Base-by-base conservation (phyloP, 2,113 vertebrate genomes). In the Chrysemys picta region DNA sequence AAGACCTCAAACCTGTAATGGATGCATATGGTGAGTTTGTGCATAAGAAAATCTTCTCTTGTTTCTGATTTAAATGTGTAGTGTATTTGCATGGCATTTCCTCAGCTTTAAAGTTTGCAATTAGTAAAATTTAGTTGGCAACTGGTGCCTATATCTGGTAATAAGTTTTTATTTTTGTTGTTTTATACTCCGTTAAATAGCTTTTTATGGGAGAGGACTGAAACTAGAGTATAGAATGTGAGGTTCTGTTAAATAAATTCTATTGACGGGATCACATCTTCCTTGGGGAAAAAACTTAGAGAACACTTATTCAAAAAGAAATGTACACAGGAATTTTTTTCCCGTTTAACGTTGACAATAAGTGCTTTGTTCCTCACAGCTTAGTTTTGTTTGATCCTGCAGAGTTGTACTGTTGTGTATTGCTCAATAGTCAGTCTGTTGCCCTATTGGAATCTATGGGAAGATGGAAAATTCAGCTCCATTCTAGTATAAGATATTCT, bases 1-100 rank as follows among this genome's bases (percentile, higher is more conserved):
- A 99, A 98, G 99, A 99, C 97, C 98, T 99, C 97, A 99, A 99
- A 96, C 99, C 99, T 52, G 97, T 99, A 69, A 99, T 99, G 99
- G 99, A 99, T 98, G 98, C 99, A 45, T 99, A 99, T 92, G 99
- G 99, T 99, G 96, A 98, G 98, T 98, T 53, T 89, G 29, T 42
- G 82, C 59, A 11, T 59, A 45, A 82, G 35, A 82, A 89, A 21
- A 2, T 35, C 8, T 45, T 56, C 42, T 83, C 31, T 75, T 93
- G 17, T 29, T 87, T 1, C 29, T 80, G 3, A 10, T 27, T 88
- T 56, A 78, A 21, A 56, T n/a, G 1, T 54, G 14, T 42, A 3
- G 6, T 79, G 6, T 11, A 38, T 84, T 90, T 79, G 11, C 25
- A 47, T 52, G 13, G 13, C 47, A 38, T 78, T 19, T 52, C 22